Evolutionary conservation across 2,113 vertebrate genomes (phyloP), one percentile per base, ranked within the genome.

Genomic region (Neotragus pygmaeus): DNA sequence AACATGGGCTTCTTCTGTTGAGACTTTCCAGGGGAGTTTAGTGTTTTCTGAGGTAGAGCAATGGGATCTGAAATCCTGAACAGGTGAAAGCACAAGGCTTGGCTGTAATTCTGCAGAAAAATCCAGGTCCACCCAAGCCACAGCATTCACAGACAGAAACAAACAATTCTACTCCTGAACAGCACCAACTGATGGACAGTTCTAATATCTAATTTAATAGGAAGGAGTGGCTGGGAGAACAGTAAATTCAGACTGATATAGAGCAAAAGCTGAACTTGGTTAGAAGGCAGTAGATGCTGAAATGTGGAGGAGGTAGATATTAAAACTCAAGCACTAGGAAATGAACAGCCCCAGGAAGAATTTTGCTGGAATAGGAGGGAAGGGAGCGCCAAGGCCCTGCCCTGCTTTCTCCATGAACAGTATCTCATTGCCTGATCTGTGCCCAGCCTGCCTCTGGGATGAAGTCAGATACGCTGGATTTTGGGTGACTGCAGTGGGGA

Each of bases 161-260:
- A 33, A 23, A 30, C 81, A 58, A 77, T 13, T 55, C 33, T 75
- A 75, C 13, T 8, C 57, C 16, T 16, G 27, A 95, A 62, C 36
- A 58, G 75, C 19, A 3, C 36, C 6, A 1, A 58, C 3, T 96
- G 89, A 95, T 92, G 70, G 57, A 92, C 86, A 95, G 77, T 82
- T 97, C 77, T 90, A 92, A 95, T 96, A 97, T 94, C 91, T 96
- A 88, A 94, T 96, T 91, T 94, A 90, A 95, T 85, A 88, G 84
- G 33, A 88, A 93, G 43, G 86, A 97, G 66, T 78, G 78, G 25
- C 85, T 62, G 28, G 36, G 80, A 84, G 80, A 90, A 80, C 23
- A 57, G 70, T 94, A 93, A 90, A 80, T 93, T 64, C 47, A 94
- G 85, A 64, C 33, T 47, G 66, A 94, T 78, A 33, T 2, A 82